A percentile compares a stretch with the other conserved stretches of the same genome.
Evolutionary conservation across 1,140 invertebrate species (phyloP).

Genomic region (Drosophila fuyamai): DNA sequence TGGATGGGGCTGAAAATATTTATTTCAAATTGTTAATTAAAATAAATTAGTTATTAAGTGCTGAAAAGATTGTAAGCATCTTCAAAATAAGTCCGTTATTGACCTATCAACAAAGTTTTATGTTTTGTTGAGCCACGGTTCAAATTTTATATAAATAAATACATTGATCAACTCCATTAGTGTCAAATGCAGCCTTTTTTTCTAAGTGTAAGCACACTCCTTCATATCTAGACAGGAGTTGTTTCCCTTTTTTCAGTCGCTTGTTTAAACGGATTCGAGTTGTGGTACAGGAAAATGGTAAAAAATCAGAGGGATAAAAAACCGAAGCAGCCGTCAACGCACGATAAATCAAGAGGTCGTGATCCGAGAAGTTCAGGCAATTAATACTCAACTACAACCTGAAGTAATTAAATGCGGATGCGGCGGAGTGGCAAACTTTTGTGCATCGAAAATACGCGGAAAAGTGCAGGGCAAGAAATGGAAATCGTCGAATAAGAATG

Average conservation of each 20-base stretch:
- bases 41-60: too few species aligned
- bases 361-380: constrained; percentile 13
- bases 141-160: too few species aligned
- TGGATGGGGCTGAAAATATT: too few species aligned
- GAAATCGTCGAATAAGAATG: constrained; percentile 10
- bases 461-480: neutral
- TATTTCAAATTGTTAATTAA: too few species aligned
- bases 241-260: constrained; percentile 3
- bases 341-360: constrained; percentile 12
- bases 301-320: constrained; percentile 11
- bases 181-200: too few species aligned
- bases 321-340: neutral
- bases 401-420: constrained; percentile 35
- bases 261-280: constrained; percentile 15
- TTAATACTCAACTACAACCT: constrained; percentile 21
- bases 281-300: constrained; percentile 2
- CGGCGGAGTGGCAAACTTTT: constrained; percentile 14
- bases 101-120: too few species aligned
- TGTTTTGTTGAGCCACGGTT: too few species aligned
- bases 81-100: too few species aligned
- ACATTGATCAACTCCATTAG: too few species aligned
- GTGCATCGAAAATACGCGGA: constrained; percentile 1
- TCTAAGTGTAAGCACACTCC: neutral
- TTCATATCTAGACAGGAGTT: neutral
- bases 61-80: too few species aligned